These are phyloP conservation scores for Drosophila rellima DNA, from an alignment of 2,888 invertebrate species.

Conservation along the genomic window DNA sequence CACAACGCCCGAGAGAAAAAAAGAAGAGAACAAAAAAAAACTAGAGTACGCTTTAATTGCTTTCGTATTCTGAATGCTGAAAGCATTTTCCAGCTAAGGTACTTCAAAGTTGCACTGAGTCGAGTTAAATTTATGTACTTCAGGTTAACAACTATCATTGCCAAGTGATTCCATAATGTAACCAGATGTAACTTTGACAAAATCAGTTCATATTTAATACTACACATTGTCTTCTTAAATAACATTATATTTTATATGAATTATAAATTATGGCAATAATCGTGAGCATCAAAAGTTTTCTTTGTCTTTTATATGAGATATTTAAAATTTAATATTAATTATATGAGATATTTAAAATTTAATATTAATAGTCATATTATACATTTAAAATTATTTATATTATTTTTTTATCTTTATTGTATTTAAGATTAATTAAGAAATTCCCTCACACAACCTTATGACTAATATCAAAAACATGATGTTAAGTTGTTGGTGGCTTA, in stretches of 20 bases:
- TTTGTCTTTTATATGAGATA: no score
- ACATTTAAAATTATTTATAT: no score
- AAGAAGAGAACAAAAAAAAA: conserved; percentile 14
- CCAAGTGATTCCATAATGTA: conserved; percentile 9
- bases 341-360: no score
- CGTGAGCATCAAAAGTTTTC: no score
- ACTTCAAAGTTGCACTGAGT: conserved; percentile 20
- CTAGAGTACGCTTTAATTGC: conserved; percentile 47
- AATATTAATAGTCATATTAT: no score
- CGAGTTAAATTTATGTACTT: conserved; percentile 13
- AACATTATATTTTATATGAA: no score
- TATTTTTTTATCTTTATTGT: no score
- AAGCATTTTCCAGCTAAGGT: conserved; percentile 7
- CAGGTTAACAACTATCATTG: conserved; percentile 12
- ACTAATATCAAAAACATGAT: no score
- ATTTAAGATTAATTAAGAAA: no score
- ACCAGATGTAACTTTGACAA: background rate
- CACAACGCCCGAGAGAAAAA: conserved; percentile 10
- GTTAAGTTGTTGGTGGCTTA: background rate
- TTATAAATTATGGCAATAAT: no score
- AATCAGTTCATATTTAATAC: background rate
- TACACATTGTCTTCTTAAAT: no score
- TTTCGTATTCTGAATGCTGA: conserved; percentile 33
- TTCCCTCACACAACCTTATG: background rate
- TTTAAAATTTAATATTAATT: no score